Evolutionary conservation across 2,113 vertebrate genomes (phyloP), one percentile per base, ranked within the genome.

Genomic region (Oncorhynchus tshawytscha): DNA sequence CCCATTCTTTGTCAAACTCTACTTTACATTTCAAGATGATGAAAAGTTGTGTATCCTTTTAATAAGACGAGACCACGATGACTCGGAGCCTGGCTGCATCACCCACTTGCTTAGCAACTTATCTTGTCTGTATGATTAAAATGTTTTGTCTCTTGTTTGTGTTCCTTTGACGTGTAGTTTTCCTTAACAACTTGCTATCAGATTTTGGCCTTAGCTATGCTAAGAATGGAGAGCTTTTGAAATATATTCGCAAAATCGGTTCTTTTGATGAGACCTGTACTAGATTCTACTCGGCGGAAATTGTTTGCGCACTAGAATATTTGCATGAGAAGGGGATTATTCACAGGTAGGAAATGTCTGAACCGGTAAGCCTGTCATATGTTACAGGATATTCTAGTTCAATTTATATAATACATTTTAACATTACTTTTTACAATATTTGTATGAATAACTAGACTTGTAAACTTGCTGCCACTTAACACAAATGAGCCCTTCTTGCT

Each of bases 1-100:
- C 85, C 95, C 98, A 24, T 99, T 99, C 90, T 99, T 99, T 79
- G 97, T 99, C 90, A 98, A 98, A 86, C 96, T 99, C 77, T 99
- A 96, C 94, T 99, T 99, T 91, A 98, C 98, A 39, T 99, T 99
- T 94, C 98, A 99, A 94, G 98, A 99, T 74, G 97, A 98, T 74
- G 98, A 99, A 89, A 99, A 99, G 90, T 94, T 99, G 11, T 99
- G 98, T 99, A 99, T 99, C 98, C 97, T 98, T 98, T 96, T 81
- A 65, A 81, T 25, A 74, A 18, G 9, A 34, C 2, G 11, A 29
- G 5, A 62, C 70, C 76, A 27, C 70, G 3, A 77, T 22, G 12
- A 0, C n/a, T 12, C 75, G 2, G 22, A 0, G 62, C 6, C 45
- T 24, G 4, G 51, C 45, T 71, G 57, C 60, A 65, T 51, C 48